Percentiles rank a stretch among this genome's conserved stretches.
Evolutionary conservation across 2,797 vertebrate species (phyloP).

Genomic region (Chrysocyon brachyurus): DNA sequence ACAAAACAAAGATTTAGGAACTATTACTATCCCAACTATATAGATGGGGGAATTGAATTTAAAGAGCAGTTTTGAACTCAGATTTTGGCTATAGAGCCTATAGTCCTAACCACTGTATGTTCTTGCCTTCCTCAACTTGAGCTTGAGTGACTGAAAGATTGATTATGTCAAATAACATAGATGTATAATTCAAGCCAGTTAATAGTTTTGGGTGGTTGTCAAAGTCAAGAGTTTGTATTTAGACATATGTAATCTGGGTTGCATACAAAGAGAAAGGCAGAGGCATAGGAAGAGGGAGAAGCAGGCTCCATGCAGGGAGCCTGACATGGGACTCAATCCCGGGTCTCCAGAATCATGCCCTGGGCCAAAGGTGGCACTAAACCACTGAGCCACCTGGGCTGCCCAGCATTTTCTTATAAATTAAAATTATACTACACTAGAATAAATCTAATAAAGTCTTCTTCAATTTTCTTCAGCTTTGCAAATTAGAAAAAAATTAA

Average conservation of each 20-base stretch:
- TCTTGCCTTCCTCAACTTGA: background rate
- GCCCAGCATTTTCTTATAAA: conserved; percentile 19
- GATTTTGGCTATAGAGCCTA: background rate
- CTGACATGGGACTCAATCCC: background rate
- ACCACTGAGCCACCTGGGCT: background rate
- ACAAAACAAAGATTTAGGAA: background rate
- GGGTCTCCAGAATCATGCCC: background rate
- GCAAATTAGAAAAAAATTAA: background rate
- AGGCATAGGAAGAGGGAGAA: background rate
- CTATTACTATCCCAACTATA: background rate
- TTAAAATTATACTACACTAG: background rate
- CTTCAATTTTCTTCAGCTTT: background rate
- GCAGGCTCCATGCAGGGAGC: background rate
- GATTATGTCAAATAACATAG: background rate
- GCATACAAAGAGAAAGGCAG: no score
- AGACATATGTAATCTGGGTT: background rate
- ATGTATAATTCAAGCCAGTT: background rate
- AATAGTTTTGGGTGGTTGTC: background rate
- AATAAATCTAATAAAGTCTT: background rate
- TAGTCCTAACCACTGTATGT: background rate
- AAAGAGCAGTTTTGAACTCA: background rate
- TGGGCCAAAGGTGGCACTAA: background rate
- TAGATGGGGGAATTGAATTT: background rate
- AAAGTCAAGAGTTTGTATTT: background rate
- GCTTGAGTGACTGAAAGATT: background rate